Base-by-base conservation (phyloP, 2,888 invertebrate genomes). In the Diploptera punctata region DNA sequence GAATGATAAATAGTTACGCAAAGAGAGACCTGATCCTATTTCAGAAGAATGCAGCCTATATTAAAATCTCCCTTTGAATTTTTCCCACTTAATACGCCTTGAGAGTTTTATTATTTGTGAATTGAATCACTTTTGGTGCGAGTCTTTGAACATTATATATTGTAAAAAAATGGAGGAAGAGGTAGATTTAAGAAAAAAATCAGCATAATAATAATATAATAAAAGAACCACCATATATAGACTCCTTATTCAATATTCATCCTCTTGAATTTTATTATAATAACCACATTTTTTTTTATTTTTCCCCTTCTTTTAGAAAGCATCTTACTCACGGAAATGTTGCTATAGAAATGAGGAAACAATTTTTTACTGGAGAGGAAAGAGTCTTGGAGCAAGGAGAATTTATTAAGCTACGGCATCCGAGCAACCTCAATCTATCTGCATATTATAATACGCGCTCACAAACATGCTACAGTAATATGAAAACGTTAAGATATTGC, bases 191-290 rank as follows among this genome's bases (percentile, higher is more conserved):
- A 54, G n/a, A 61, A 62, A 62, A 33, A 62, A 10, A 61, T 33
- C 18, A 43, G 21, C 33, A 38, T 38, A 9, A 62, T 68, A 68
- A 43, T 26, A 57, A 21, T 57, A 68, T 26, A 68, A 68, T 26
- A 68, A 57, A 54, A 57, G 57, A 52, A 33, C 68, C 38, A 38
- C 57, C 68, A 68, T 57, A 29, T 57, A 57, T 31, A 57, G 31
- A 57, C 57, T 29, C 57, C 26, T 57, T 57, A 68, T 68, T 54
- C 68, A 68, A 68, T 68, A 68, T 68, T 68, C 68, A 52, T 57
- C 33, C 57, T 29, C 57, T 57, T 57, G 19, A 33, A 68, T 52
- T 68, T 68, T 68, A 68, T 68, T 43, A 57, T 24, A 57, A 68
- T 38, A 68, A 68, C 54, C 38, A 29, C 68, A 29, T 2, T 29